phyloP scores from a whole-genome alignment of 2,888 invertebrate genomes.

The Ptychoptera contaminata region DNA sequence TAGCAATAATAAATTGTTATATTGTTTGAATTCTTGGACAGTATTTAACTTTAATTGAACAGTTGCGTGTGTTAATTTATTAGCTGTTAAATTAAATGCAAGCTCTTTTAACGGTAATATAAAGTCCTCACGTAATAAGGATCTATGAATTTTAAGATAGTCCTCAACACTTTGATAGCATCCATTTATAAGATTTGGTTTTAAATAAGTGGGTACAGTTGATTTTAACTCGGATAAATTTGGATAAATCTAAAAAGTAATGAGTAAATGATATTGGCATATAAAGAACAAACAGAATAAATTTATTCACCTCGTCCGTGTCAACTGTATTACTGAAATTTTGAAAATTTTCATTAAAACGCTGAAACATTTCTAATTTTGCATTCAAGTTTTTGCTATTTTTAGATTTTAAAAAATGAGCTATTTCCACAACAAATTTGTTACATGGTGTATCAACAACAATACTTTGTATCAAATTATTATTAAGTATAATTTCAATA shows the following conservation, averaged over 20 bases:
- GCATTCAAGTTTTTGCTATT: too few species aligned
- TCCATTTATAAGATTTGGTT: constrained; percentile 43
- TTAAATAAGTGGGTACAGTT: constrained; percentile 25
- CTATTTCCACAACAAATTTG: too few species aligned
- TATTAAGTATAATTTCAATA: too few species aligned
- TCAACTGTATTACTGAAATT: too few species aligned
- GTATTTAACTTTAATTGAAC: constrained; percentile 20
- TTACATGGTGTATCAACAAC: too few species aligned
- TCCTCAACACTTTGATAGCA: constrained; percentile 42
- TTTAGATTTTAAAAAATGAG: too few species aligned
- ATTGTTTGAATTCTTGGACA: background rate
- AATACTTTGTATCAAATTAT: too few species aligned
- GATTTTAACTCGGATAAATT: constrained; percentile 29
- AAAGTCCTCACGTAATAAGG: constrained; percentile 65
- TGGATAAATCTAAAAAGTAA: constrained; percentile 32
- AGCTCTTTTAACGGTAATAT: constrained; percentile 48
- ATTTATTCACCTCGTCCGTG: too few species aligned
- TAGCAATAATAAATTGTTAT: constrained; percentile 14
- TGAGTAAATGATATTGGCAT: too few species aligned
- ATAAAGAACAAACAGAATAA: too few species aligned
- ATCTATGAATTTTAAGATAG: constrained; percentile 67
- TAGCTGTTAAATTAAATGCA: constrained; percentile 12
- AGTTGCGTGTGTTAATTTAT: constrained; percentile 14
- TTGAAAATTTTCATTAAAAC: too few species aligned
- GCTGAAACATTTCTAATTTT: too few species aligned